phyloP scores from a whole-genome alignment of 1,140 invertebrate species.

The Lepidostoma basale region DNA sequence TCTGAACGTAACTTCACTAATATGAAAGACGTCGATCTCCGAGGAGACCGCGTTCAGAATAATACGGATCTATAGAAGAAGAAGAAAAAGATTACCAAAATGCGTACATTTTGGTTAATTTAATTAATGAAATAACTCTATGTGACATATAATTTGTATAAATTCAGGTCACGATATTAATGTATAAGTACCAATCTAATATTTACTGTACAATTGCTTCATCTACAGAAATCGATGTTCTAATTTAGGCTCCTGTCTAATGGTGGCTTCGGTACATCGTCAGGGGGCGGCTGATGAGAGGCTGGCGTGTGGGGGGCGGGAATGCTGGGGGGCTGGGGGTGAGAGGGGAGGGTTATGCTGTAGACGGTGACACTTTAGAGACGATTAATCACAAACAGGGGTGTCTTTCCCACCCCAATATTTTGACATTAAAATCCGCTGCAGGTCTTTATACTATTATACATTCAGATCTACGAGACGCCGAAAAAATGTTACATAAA shows the following conservation, averaged over 20 bases:
- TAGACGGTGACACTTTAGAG: slow-evolving; percentile 1
- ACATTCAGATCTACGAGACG: background rate
- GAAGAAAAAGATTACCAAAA: too few species aligned
- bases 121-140: too few species aligned
- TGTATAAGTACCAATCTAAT: too few species aligned
- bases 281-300: background rate
- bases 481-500: background rate
- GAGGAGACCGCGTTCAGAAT: too few species aligned
- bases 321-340: background rate
- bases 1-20: too few species aligned
- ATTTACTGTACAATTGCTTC: too few species aligned
- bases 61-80: too few species aligned
- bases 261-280: background rate
- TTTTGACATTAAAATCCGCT: background rate
- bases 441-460: background rate
- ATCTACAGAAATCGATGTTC: background rate
- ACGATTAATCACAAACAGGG: background rate
- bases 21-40: too few species aligned
- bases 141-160: too few species aligned
- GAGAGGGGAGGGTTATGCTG: background rate
- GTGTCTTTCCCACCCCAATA: background rate
- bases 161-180: too few species aligned
- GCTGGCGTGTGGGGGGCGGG: background rate
- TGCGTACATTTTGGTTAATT: too few species aligned
- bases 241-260: background rate